Evolutionary conservation across 1,140 invertebrate species (phyloP).

Genomic region (Paralvinella palmiformis): DNA sequence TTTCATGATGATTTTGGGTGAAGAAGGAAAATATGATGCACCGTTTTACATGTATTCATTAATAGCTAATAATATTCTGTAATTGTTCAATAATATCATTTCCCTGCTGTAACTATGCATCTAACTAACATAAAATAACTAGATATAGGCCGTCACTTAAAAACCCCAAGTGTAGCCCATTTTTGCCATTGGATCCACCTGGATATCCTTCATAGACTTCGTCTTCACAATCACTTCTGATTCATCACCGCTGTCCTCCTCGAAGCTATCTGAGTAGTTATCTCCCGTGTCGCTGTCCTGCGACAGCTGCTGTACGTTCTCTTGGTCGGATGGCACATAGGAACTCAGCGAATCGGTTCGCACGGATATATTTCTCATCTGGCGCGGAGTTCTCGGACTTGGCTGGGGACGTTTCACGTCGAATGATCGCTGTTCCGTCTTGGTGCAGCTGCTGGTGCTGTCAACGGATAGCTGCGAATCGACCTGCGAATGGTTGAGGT

Average conservation of each 20-base stretch:
- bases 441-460: background rate
- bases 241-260: background rate
- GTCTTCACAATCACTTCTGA: no score
- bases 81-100: no score
- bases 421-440: background rate
- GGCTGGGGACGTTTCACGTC: background rate
- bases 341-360: background rate
- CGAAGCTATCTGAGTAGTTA: background rate
- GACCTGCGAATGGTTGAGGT: background rate
- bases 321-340: background rate
- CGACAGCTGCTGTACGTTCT: background rate
- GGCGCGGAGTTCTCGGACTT: background rate
- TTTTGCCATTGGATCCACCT: background rate
- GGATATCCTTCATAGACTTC: background rate
- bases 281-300: background rate
- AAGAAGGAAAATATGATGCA: no score
- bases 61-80: no score
- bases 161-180: background rate
- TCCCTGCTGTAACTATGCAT: no score
- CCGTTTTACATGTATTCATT: no score
- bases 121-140: no score
- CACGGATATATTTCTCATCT: background rate
- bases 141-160: no score
- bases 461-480: background rate
- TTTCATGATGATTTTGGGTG: no score